A percentile compares a stretch with the other conserved stretches of the same genome.
Conservation (phyloP, 2,113 vertebrate species). For the Grammomys surdaster region DNA sequence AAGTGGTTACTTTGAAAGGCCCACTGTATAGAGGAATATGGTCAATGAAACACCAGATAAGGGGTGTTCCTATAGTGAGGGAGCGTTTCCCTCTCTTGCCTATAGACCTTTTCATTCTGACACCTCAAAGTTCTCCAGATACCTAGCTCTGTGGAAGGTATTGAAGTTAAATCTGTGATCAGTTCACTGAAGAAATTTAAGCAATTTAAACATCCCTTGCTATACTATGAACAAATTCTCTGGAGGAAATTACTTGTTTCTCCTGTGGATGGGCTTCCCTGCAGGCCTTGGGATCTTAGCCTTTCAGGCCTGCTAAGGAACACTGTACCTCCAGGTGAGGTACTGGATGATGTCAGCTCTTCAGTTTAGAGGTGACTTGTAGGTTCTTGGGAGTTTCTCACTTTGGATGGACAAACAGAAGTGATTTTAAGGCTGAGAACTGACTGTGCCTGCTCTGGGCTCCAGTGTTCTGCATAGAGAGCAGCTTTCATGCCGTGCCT, state of each 20-base stretch:
- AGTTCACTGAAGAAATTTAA: neutral
- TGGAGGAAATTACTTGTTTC: neutral
- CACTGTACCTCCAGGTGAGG: neutral
- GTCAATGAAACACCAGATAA: neutral
- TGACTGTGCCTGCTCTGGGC: neutral
- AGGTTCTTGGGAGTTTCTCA: neutral
- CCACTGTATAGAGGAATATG: neutral
- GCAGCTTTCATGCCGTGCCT: neutral
- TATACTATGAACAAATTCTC: neutral
- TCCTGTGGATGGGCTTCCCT: neutral
- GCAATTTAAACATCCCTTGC: neutral
- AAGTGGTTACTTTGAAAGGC: neutral
- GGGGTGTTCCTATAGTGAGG: neutral
- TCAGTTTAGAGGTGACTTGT: neutral
- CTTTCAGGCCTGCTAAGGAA: neutral
- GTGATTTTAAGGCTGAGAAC: neutral
- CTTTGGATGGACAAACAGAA: slow-evolving; percentile 13
- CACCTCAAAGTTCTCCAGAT: neutral
- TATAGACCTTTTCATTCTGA: neutral
- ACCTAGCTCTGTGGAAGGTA: neutral
- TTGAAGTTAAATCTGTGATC: neutral
- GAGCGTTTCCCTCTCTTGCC: neutral
- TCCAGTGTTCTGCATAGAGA: neutral
- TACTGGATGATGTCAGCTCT: accelerated
- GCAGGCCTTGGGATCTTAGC: neutral